Base-by-base conservation (phyloP, 2,113 vertebrate genomes). In the Rhipidura dahli region DNA sequence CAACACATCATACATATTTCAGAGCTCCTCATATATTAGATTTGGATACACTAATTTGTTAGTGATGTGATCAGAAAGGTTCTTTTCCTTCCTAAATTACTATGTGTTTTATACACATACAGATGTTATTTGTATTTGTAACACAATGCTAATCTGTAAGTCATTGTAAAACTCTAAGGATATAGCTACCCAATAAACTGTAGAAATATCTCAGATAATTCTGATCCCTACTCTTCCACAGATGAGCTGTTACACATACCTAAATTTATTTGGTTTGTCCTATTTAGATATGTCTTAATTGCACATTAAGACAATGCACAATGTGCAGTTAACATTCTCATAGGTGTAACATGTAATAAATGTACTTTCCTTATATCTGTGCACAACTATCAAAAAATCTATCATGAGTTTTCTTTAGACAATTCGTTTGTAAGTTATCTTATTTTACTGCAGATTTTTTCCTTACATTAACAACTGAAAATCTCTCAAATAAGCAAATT, bases 371-470 rank as follows among this genome's bases (percentile, higher is more conserved):
- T 91, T 30, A 31, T 45, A 66, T 2, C 8, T 63, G 14, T 54
- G 44, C 6, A 30, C 8, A 76, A 54, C 15, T 18, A 61, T 30
- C 14, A 80, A 24, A 87, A 82, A 57, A 70, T 24, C 33, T 35
- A 31, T 31, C 10, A 42, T 6, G 5, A 61, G 14, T 87, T 73
- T 90, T 93, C 68, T 75, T 73, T 37, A 73, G 51, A 49, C 2
- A 59, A n/a, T 77, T 83, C 0, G 40, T 78, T 78, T 0, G 0
- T 35, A 63, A 68, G 26, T 42, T 6, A 33, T 4, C 69, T 6
- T 42, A 14, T 73, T 86, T 60, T 71, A 51, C 37, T 1, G 10
- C 21, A 59, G 24, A 6, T 20, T 15, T 22, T 15, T 54, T 15
- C 39, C 7, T 77, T 88, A 66, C 8, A 7, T 11, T 92, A 56